phyloP scores from a whole-genome alignment of 2,888 invertebrate species.

The Chloroclystis v-ata region DNA sequence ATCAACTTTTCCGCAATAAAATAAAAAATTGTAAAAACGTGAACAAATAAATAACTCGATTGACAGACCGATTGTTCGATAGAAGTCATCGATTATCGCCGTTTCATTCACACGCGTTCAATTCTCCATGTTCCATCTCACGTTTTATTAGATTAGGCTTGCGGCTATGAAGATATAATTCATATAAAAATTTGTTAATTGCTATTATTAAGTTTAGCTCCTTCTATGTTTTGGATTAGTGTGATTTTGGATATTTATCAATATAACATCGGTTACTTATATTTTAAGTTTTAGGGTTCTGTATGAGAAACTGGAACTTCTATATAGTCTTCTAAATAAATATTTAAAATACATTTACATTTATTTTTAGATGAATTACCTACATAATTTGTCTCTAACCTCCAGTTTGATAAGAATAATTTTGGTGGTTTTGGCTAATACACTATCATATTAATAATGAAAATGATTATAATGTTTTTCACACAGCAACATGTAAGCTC shows the following conservation, averaged over 20 bases:
- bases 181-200: conserved; percentile 69
- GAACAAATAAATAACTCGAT: conserved; percentile 45
- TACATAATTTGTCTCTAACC: too few species aligned
- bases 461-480: too few species aligned
- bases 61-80: conserved; percentile 58
- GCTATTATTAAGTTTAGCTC: conserved; percentile 63
- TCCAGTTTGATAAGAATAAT: too few species aligned
- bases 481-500: too few species aligned
- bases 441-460: too few species aligned
- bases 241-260: conserved; percentile 59
- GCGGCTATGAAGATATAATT: conserved; percentile 66
- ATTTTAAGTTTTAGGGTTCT: conserved; percentile 41
- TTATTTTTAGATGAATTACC: too few species aligned
- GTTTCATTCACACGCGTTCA: conserved; percentile 32
- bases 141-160: conserved; percentile 48
- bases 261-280: conserved; percentile 47
- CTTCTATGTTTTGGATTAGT: conserved; percentile 53
- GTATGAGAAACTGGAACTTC: conserved; percentile 2
- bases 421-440: too few species aligned
- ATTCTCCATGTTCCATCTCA: conserved; percentile 29
- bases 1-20: conserved; percentile 22
- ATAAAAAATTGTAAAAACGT: conserved; percentile 24
- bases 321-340: too few species aligned
- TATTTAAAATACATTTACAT: too few species aligned
- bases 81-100: conserved; percentile 53